Conservation (phyloP, 2,888 invertebrate genomes). For the Cenopis cana region DNA sequence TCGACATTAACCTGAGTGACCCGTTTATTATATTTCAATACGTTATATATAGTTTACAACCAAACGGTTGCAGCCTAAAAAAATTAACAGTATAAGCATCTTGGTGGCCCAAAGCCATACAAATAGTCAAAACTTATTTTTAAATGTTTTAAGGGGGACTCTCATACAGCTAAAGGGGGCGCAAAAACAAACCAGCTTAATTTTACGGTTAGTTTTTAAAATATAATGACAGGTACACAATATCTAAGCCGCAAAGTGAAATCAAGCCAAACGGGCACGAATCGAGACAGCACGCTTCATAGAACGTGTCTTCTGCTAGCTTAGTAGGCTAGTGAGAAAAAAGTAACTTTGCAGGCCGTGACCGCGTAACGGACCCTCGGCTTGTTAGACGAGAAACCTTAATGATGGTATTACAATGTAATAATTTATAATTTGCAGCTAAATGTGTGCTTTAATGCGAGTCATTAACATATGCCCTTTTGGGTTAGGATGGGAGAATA, state of each 20-base stretch:
- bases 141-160: too few species aligned
- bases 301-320: conserved; percentile 60
- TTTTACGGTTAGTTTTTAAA: too few species aligned
- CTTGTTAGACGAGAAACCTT: conserved; percentile 53
- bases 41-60: too few species aligned
- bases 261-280: conserved; percentile 28
- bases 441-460: not conserved
- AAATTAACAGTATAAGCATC: too few species aligned
- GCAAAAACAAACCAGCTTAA: too few species aligned
- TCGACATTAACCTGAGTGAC: too few species aligned
- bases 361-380: conserved; percentile 70
- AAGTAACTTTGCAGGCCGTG: conserved; percentile 60
- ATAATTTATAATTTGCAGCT: not conserved
- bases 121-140: too few species aligned
- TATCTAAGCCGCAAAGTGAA: conserved; percentile 37
- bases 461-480: not conserved
- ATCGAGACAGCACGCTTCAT: conserved; percentile 34
- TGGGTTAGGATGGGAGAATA: not conserved
- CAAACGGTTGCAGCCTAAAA: too few species aligned
- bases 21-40: too few species aligned
- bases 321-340: conserved; percentile 72
- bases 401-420: not conserved
- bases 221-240: conserved; percentile 3
- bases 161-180: too few species aligned
- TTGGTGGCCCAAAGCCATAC: too few species aligned